phyloP scores from a whole-genome alignment of 2,113 vertebrate genomes.

The Columbina picui region DNA sequence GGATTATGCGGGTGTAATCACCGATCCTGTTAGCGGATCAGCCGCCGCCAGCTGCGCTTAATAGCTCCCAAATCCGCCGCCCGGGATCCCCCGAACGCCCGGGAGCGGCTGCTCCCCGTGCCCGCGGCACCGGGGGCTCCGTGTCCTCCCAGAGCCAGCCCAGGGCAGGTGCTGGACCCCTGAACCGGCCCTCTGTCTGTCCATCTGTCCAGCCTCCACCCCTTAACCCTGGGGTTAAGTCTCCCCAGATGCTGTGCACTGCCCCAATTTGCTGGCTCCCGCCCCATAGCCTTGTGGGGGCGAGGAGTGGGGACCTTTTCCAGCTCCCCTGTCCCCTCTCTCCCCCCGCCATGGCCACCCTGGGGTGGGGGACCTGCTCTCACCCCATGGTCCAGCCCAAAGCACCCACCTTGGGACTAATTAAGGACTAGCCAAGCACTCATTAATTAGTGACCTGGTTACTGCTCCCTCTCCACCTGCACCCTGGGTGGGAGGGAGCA shows the following conservation, averaged over 20 bases:
- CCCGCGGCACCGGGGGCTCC: rapidly evolving
- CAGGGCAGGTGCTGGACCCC: neutral
- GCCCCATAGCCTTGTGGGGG: no score
- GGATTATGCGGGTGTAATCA: slow-evolving; percentile 56
- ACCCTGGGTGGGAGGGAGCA: rapidly evolving
- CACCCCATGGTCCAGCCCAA: rapidly evolving
- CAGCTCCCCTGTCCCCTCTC: no score
- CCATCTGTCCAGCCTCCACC: no score
- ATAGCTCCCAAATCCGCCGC: neutral
- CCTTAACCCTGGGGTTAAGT: neutral
- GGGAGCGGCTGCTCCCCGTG: neutral
- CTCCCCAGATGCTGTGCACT: neutral
- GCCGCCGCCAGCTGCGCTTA: slow-evolving; percentile 28
- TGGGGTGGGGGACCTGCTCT: neutral
- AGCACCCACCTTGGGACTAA: neutral
- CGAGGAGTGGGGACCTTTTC: no score
- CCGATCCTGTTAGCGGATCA: slow-evolving; percentile 63
- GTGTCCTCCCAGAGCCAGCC: no score
- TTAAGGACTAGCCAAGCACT: neutral
- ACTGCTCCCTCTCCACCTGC: neutral
- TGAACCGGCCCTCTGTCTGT: neutral
- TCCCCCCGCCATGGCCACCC: no score
- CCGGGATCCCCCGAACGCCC: no score
- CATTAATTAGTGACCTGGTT: neutral
- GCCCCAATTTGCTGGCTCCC: neutral